Evolutionary conservation across 30 jellyfish, hydroid and myxozoan species (phyloP), one percentile per base, ranked within the genome.

Genomic region (Hydractinia echinata): DNA sequence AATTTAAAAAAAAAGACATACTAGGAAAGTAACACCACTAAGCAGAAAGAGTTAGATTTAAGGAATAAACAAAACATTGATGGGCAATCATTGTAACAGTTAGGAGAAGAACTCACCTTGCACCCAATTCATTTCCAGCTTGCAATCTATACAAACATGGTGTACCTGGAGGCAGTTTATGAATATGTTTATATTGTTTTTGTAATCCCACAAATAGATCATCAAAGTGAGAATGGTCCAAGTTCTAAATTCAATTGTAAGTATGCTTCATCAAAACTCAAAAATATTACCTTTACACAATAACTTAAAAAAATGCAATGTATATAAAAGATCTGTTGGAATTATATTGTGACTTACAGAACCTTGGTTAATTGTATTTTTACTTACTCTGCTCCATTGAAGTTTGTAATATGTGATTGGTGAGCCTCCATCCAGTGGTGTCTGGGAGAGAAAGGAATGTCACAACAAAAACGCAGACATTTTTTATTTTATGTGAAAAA

Each of bases 361-460:
- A 30, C 44, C 44, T 30, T 30, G 44, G 44, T 30, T 30, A 30
- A 30, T 30, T 30, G 2, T 30, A 30, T 30, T 30, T 30, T 30
- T 30, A 30, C 92, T 72, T 60, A 92, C 98, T 61, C 84, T 73
- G 52, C 81, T 87, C 98, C 98, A 92, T 73, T 92, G 96, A 13
- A 92, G 88, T 51, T 86, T 83, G 74, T 92, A 92, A 39, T 88
- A 86, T 6, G 95, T 83, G 7, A 92, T 82, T 51, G 83, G 92
- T 10, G 95, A 80, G 51, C 98, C 98, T 61, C 98, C 98, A 84
- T 92, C 98, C 54, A 82, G 54, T 11, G 98, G 98, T 11, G 95
- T 95, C 98, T 92, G 66, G 16, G 55, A 18, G 20, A 61, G 62
- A 68, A 51, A 77, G 19, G 30, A 62, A 74, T 53, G 84, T 15